Percentiles rank a stretch among this genome's conserved stretches.
Conservation (phyloP, 2,888 invertebrate species). For the Tinea semifulvella region DNA sequence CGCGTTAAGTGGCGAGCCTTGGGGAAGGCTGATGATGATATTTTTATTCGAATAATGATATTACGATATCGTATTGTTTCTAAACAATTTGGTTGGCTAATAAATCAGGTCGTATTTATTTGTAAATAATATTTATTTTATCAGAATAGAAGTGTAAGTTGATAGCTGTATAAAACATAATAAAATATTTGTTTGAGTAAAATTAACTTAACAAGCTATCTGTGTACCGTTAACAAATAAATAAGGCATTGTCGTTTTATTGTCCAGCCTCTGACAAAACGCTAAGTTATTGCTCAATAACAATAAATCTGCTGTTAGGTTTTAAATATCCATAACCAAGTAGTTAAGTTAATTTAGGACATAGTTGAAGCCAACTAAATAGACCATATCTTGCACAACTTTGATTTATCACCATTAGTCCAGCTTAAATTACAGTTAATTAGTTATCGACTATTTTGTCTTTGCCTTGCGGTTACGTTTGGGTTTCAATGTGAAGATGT, state of each 20-base stretch:
- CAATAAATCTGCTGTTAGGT: constrained; percentile 2
- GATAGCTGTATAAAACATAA: too few relatives aligned
- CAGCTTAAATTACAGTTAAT: constrained; percentile 7
- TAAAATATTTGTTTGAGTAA: too few relatives aligned
- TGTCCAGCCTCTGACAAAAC: constrained; percentile 1
- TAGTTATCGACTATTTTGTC: neutral
- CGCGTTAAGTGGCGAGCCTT: too few relatives aligned
- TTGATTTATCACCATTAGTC: neutral
- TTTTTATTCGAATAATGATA: too few relatives aligned
- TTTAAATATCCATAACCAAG: constrained; percentile 8
- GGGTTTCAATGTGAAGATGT: too few relatives aligned
- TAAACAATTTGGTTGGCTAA: too few relatives aligned
- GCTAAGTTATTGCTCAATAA: constrained; percentile 4
- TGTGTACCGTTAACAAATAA: constrained; percentile 9
- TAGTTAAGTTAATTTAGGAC: constrained; percentile 9
- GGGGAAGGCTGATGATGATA: too few relatives aligned
- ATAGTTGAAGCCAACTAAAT: neutral
- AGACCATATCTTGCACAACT: constrained; percentile 3
- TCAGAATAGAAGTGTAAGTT: too few relatives aligned
- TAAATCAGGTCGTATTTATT: too few relatives aligned
- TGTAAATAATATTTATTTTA: too few relatives aligned
- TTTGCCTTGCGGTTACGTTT: constrained; percentile 2
- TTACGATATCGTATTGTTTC: too few relatives aligned
- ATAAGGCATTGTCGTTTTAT: constrained; percentile 2
- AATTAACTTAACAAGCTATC: too few relatives aligned